Evolutionary conservation across 2,888 invertebrate species (phyloP).

Genomic region (Habrosyne pyritoides): DNA sequence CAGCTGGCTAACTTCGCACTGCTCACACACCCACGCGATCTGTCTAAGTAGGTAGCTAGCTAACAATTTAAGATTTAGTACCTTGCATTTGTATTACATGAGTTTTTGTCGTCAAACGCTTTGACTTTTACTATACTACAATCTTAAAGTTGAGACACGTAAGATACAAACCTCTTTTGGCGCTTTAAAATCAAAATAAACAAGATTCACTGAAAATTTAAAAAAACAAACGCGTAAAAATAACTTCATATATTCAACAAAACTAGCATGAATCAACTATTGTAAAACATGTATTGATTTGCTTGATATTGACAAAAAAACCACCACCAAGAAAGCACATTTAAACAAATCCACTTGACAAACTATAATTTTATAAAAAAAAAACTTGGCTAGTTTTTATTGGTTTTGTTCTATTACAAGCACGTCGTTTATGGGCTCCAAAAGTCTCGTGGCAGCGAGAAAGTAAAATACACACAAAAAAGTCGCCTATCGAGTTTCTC

Average conservation of each 20-base stretch:
- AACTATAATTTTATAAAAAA: background rate
- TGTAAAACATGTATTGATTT: no score
- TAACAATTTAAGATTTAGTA: no score
- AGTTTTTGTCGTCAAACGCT: no score
- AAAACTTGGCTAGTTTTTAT: slow-evolving; percentile 16
- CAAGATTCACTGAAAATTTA: no score
- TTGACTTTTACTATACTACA: no score
- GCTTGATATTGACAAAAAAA: background rate
- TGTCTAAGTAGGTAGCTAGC: background rate
- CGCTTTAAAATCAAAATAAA: no score
- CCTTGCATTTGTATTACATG: no score
- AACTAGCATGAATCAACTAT: no score
- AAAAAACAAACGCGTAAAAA: no score
- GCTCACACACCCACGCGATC: background rate
- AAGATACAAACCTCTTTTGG: no score
- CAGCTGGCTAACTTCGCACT: slow-evolving; percentile 41
- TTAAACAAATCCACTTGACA: background rate
- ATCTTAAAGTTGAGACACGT: no score
- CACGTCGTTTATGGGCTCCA: slow-evolving; percentile 21
- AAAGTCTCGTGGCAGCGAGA: slow-evolving; percentile 53
- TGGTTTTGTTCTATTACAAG: slow-evolving; percentile 36
- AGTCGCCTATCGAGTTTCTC: slow-evolving; percentile 75
- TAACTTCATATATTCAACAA: no score
- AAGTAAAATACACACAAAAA: slow-evolving; percentile 81
- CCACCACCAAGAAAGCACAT: background rate